Evolutionary conservation across 2,797 vertebrate genomes (phyloP).

Genomic region (Natrix natrix): DNA sequence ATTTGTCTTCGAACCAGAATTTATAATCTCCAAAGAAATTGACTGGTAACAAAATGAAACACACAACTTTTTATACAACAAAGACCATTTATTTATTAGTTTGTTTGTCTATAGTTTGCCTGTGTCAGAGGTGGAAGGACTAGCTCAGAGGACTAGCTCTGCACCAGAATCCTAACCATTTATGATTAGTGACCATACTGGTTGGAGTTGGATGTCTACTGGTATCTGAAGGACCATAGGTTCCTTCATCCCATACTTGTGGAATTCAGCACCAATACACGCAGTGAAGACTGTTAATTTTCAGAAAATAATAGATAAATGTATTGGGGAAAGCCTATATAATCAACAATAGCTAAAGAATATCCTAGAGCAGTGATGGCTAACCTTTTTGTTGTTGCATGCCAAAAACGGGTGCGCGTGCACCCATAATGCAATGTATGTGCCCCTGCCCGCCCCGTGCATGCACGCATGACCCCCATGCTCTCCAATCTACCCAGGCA

Average conservation of each 20-base stretch:
- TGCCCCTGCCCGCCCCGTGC: too few species aligned
- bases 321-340: neutral
- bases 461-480: too few species aligned
- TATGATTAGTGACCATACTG: neutral
- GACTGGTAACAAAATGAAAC: neutral
- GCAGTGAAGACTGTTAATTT: constrained; percentile 16
- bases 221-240: neutral
- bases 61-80: neutral
- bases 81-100: neutral
- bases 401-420: too few species aligned
- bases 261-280: neutral
- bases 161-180: neutral
- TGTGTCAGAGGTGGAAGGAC: too few species aligned
- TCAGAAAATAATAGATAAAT: neutral
- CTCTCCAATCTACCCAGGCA: too few species aligned
- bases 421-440: too few species aligned
- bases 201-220: neutral
- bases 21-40: neutral
- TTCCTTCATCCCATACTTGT: neutral
- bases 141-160: neutral
- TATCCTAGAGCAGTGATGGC: too few species aligned
- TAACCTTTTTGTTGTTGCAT: neutral
- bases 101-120: neutral
- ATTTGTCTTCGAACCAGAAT: neutral
- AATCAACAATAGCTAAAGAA: neutral